Evolutionary conservation across 2,888 invertebrate genomes (phyloP), one percentile per base, ranked within the genome.

Genomic region (Eumerus sabulonum): DNA sequence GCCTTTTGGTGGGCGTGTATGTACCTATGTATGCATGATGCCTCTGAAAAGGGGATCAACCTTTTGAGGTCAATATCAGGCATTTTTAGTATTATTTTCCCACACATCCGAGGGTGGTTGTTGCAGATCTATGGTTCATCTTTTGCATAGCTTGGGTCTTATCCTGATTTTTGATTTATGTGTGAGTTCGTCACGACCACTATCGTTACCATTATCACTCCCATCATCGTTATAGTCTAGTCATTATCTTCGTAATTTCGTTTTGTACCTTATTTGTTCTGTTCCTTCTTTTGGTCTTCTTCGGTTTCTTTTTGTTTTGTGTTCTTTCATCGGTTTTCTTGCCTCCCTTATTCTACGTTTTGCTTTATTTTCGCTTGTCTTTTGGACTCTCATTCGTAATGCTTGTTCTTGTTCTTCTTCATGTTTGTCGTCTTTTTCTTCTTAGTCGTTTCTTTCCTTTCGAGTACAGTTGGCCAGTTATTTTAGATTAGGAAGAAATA

Each of bases 391-490:
- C 45, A 16, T 81, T 70, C 79, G 74, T 66, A 57, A 64, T 64
- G 68, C 56, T 79, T 71, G 64, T 81, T 76, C 76, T 76, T 54
- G 19, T 11, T 60, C 59, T 44, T 27, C 44, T 11, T 57, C 3
- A 13, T 63, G 35, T 45, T 19, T 35, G 56, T 48, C 67, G 57
- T 27, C 27, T 27, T 27, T 27, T 27, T 27, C 27, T 27, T 27
- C 27, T 27, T 67, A 17, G 72, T 66, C 57, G 70, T 66, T 70
- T 74, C 76, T 66, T 71, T 66, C 66, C 66, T 64, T 79, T 50
- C 27, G 27, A 67, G 76, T 70, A 74, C 60, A 74, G 76, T 81
- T 81, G 81, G 76, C 76, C 81, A 76, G 76, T 76, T 76, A 76
- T 76, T 81, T 66, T 51, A 76, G 62, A 76, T 81, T 81, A 71